Evolutionary conservation across 2,888 invertebrate genomes (phyloP).

Genomic region (Capitulum mitella): DNA sequence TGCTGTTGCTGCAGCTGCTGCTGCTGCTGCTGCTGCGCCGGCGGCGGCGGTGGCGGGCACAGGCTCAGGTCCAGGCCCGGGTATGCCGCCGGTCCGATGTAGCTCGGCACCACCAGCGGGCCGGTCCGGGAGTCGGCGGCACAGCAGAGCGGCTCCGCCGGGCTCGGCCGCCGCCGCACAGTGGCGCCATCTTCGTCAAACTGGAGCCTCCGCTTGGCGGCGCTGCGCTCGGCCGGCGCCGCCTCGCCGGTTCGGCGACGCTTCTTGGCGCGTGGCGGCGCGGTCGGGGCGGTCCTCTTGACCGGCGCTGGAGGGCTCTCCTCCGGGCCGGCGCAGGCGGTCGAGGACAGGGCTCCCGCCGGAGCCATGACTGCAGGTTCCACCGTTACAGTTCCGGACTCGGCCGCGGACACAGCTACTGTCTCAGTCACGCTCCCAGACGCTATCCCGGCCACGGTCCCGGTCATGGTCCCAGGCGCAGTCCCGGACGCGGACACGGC

Average conservation of each 20-base stretch:
- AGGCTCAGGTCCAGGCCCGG: neutral
- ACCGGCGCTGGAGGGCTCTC: neutral
- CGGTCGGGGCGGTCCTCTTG: neutral
- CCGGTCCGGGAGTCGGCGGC: neutral
- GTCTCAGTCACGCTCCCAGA: too few relatives aligned
- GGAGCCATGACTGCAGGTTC: too few relatives aligned
- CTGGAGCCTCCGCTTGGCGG: conserved; percentile 18
- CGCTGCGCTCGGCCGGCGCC: conserved; percentile 36
- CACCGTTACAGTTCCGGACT: too few relatives aligned
- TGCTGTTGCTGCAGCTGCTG: neutral
- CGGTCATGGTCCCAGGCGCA: too few relatives aligned
- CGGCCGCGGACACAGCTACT: too few relatives aligned
- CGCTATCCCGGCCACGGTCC: too few relatives aligned
- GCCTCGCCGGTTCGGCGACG: conserved; percentile 26
- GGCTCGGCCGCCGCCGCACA: neutral
- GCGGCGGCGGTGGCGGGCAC: neutral
- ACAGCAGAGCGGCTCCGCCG: neutral
- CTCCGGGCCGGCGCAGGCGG: neutral
- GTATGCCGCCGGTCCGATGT: neutral
- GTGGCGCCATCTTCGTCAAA: conserved; percentile 15
- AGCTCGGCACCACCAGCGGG: neutral
- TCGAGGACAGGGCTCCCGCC: neutral
- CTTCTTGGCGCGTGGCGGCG: neutral
- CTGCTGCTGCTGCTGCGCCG: neutral
- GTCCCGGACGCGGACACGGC: too few relatives aligned